These are phyloP conservation scores for Lithophane ornitopus DNA, from an alignment of 2,888 invertebrate genomes.

Conservation along the genomic window DNA sequence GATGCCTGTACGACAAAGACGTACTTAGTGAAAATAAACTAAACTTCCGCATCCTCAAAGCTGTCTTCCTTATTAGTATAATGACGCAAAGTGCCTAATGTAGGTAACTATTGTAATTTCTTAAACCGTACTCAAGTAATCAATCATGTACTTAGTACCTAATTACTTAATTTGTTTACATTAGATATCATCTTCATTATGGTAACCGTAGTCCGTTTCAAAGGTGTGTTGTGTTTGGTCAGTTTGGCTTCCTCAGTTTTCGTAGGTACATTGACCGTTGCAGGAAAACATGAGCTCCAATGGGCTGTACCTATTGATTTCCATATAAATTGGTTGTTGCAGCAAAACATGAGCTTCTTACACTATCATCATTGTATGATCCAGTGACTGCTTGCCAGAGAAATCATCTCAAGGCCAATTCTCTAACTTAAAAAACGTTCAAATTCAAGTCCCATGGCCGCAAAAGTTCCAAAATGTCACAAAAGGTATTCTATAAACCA, in stretches of 20 bases:
- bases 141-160: constrained; percentile 9
- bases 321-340: neutral
- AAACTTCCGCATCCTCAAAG: neutral
- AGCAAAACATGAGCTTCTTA: neutral
- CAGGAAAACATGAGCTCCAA: neutral
- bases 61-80: constrained; percentile 9
- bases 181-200: neutral
- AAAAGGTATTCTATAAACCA: no score
- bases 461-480: no score
- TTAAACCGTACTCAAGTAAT: neutral
- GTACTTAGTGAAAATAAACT: neutral
- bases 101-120: neutral
- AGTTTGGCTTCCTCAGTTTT: neutral
- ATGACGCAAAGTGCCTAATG: neutral
- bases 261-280: neutral
- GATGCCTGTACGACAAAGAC: neutral
- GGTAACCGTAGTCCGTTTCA: neutral
- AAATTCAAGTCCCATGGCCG: no score
- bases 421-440: no score
- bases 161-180: constrained; percentile 31
- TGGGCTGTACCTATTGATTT: neutral
- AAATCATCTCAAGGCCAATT: no score
- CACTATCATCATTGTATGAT: neutral
- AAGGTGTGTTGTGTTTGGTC: neutral
- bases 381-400: neutral